A percentile compares a stretch with the other conserved stretches of the same genome.
Conservation (phyloP, 2,797 vertebrate species). For the Melanotaenia parkinsoni region DNA sequence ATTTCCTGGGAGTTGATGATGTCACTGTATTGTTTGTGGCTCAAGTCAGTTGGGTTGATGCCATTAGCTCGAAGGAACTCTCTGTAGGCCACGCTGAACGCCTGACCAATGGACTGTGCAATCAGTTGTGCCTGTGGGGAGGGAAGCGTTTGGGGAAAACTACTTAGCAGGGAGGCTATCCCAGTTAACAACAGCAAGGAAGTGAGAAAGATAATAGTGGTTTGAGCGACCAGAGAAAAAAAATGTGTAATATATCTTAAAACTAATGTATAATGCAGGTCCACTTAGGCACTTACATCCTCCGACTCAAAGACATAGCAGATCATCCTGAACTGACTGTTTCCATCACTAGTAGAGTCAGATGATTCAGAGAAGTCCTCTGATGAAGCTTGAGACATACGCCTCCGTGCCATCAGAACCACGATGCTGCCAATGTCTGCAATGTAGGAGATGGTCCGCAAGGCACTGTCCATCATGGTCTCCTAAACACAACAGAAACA, state of each 20-base stretch:
- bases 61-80: constrained; percentile 97
- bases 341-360: constrained; percentile 86
- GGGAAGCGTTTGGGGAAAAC: constrained; percentile 51
- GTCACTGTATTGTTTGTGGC: constrained; percentile 99
- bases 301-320: constrained; percentile 90
- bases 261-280: background rate
- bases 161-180: constrained; percentile 55
- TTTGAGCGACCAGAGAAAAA: constrained; percentile 26
- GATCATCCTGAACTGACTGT: constrained; percentile 96
- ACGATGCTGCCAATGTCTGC: constrained; percentile 97
- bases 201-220: constrained; percentile 37
- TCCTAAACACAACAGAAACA: constrained; percentile 79
- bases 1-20: constrained; percentile 96
- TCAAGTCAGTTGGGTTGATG: constrained; percentile 97
- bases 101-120: constrained; percentile 98
- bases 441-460: constrained; percentile 98
- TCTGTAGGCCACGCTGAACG: constrained; percentile 98
- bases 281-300: constrained; percentile 76
- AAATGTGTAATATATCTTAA: constrained; percentile 12
- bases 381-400: constrained; percentile 89
- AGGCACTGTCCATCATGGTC: constrained; percentile 96
- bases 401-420: constrained; percentile 94
- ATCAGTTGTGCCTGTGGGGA: constrained; percentile 93
- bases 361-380: constrained; percentile 92
- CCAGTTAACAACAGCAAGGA: constrained; percentile 46